Evolutionary conservation across 2,888 invertebrate species (phyloP), one percentile per base, ranked within the genome.

Genomic region (Tillus elongatus): DNA sequence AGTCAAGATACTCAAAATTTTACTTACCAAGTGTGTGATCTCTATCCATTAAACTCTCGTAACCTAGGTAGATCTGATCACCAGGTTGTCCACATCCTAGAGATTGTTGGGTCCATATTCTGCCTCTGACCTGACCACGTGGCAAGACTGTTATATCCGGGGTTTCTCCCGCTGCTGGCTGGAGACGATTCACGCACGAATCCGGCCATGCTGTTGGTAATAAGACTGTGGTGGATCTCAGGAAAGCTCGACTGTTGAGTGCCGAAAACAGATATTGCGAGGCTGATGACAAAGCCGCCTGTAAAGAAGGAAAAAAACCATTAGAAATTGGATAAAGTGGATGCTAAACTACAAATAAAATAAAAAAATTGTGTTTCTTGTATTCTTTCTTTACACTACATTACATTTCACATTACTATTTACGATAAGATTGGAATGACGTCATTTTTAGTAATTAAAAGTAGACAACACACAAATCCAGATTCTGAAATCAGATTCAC

Each of bases 51-150:
- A 73, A 55, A n/a, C 57, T 52, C 30, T 64, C 61, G 46, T 66
- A 67, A 30, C 67, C 63, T 13, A 74, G 44, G 48, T 70, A 73
- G 31, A 78, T 72, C 54, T 73, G 75, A 50, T 75, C 73, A 0
- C 77, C 78, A 0, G 57, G 56, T 45, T 69, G 65, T 3, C 75
- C 75, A 48, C 78, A 79, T 6, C 74, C 74, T 14, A 71, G 64
- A 2, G 72, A 71, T 53, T 77, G 77, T 50, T 75, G 72, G 1
- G 77, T 77, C 71, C 73, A 77, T n/a, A 73, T 66, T 6, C 61
- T 66, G 41, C 71, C 72, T 30, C 73, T 60, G 3, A 70, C 67
- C 44, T 74, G 71, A 14, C 70, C 68, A 6, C 60, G 56, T 2
- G 69, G 69, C 13, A 73, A 61, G 15, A 70, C 54, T 4, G 67